Evolutionary conservation across 2,113 vertebrate species (phyloP).

Genomic region (Oncorhynchus nerka): DNA sequence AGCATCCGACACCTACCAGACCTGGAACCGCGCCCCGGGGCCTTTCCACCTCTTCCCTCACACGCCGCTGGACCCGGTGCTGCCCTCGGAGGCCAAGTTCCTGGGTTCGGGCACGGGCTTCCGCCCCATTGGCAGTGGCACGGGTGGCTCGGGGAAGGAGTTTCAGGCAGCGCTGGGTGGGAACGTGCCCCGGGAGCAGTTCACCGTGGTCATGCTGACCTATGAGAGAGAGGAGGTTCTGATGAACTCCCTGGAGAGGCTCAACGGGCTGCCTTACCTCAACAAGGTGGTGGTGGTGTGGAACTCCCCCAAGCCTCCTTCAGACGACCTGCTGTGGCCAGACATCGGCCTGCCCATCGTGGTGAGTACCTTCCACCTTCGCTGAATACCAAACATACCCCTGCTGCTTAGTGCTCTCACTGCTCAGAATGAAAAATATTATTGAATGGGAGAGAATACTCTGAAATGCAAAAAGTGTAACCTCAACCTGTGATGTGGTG

Average conservation of each 20-base stretch:
- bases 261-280: slow-evolving; percentile 95
- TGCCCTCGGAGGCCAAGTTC: slow-evolving; percentile 97
- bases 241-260: slow-evolving; percentile 96
- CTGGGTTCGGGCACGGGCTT: slow-evolving; percentile 98
- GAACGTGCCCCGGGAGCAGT: slow-evolving; percentile 94
- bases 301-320: slow-evolving; percentile 97
- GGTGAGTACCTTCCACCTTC: slow-evolving; percentile 75
- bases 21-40: slow-evolving; percentile 93
- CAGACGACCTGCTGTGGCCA: slow-evolving; percentile 96
- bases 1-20: slow-evolving; percentile 86
- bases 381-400: background rate
- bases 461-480: slow-evolving; percentile 27
- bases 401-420: background rate
- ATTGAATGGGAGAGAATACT: background rate
- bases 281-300: slow-evolving; percentile 99
- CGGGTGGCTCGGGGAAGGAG: slow-evolving; percentile 96
- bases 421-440: background rate
- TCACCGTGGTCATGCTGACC: slow-evolving; percentile 98
- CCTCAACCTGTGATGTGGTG: slow-evolving; percentile 13
- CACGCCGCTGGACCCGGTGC: slow-evolving; percentile 91
- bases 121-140: slow-evolving; percentile 92
- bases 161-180: slow-evolving; percentile 96
- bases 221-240: slow-evolving; percentile 97
- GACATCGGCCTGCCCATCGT: slow-evolving; percentile 97
- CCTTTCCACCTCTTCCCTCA: slow-evolving; percentile 97